Base-by-base conservation (phyloP, 2,113 vertebrate genomes). In the Spheniscus mendiculus region DNA sequence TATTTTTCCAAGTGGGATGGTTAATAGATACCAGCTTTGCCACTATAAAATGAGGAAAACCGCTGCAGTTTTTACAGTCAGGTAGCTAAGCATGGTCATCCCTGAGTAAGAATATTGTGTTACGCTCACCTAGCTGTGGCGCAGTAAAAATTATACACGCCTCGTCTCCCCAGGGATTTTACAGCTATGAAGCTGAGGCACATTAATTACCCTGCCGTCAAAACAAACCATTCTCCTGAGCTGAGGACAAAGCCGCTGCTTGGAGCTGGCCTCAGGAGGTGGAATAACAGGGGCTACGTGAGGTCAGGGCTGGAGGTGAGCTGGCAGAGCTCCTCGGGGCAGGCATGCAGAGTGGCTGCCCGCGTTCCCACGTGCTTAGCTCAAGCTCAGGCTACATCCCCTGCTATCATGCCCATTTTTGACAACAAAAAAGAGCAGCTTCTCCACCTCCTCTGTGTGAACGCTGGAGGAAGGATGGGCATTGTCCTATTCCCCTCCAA, bases 241-340 rank as follows among this genome's bases (percentile, higher is more conserved):
- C 82, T 12, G 65, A 93, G 94, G 89, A 84, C 89, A 87, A 66
- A 91, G 89, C 76, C 2, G 27, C 58, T 66, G 79, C 88, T 91
- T 1, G 0, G 58, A 82, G 79, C 47, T 67, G 85, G 38, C 21
- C 86, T 78, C 32, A 4, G 67, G 78, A 72, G 90, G 66, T 65
- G 71, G 27, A 88, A 19, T 25, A n/a, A 3, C 76, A 65, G 88
- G 74, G 79, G 85, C 66, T 53, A 32, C 4, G 6, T 11, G 76
- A 96, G 95, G 92, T 78, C 83, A 74, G 88, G 87, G 38, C 84
- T 71, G 72, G 90, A 90, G 88, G 90, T 83, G 85, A 95, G 71
- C 85, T 90, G 92, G 92, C 95, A 80, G 13, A 52, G 81, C 69
- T 83, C 42, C 62, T 30, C 3, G 0, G 62, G 87, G 58, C 74